Evolutionary conservation across 1,140 invertebrate species (phyloP).

Genomic region (Drosophila sproati): DNA sequence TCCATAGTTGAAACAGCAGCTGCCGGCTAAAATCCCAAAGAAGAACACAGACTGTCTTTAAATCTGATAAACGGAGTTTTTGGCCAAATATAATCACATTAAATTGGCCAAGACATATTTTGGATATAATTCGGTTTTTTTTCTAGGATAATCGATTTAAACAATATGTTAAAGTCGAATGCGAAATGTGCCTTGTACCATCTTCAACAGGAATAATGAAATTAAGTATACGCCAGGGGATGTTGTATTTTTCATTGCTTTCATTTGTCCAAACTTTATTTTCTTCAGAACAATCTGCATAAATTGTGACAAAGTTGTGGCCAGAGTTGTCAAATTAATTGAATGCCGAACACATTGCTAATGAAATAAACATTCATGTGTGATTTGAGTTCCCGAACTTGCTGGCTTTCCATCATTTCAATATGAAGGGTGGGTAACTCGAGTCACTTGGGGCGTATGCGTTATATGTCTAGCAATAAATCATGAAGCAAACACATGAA

Average conservation of each 20-base stretch:
- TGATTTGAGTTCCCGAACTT: not conserved
- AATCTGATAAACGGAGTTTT: slow-evolving; percentile 22
- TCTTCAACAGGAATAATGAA: not conserved
- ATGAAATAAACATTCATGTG: not conserved
- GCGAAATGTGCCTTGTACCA: not conserved
- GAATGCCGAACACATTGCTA: not conserved
- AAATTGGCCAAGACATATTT: not conserved
- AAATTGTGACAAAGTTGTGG: slow-evolving; percentile 4
- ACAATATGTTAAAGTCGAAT: not conserved
- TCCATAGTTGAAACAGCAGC: slow-evolving; percentile 35
- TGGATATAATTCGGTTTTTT: too few species aligned
- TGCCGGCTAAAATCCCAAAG: slow-evolving; percentile 22
- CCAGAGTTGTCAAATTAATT: slow-evolving; percentile 14
- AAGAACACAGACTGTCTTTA: slow-evolving; percentile 36
- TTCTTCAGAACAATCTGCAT: not conserved
- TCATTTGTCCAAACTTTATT: too few species aligned
- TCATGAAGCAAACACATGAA: not conserved
- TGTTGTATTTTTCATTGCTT: too few species aligned
- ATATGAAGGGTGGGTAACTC: not conserved
- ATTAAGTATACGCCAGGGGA: not conserved
- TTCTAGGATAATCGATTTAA: not conserved
- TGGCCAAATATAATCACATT: not conserved
- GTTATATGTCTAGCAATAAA: slow-evolving; percentile 15
- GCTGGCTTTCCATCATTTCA: slow-evolving; percentile 2
- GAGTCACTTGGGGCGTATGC: slow-evolving; percentile 10